These are phyloP conservation scores for Leptinotarsa haldemani DNA, from an alignment of 2,888 invertebrate species.

Conservation along the genomic window DNA sequence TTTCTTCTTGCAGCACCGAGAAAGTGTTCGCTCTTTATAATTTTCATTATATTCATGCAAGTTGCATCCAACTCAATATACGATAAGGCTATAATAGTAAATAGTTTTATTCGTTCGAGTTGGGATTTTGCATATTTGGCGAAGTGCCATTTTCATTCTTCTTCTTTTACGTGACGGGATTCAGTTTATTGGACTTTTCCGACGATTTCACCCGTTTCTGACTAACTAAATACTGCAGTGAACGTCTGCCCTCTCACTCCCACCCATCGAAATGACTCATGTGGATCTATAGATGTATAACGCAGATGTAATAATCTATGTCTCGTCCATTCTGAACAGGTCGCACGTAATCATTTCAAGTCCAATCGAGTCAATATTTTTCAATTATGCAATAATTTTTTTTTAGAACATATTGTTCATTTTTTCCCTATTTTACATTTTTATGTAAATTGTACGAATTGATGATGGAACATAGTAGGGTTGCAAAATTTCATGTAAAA, in stretches of 20 bases:
- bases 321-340: background rate
- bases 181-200: slow-evolving; percentile 32
- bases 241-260: slow-evolving; percentile 16
- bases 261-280: slow-evolving; percentile 20
- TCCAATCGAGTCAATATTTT: too few relatives aligned
- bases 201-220: slow-evolving; percentile 11
- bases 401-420: too few relatives aligned
- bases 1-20: too few relatives aligned
- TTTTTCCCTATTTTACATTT: too few relatives aligned
- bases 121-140: slow-evolving; percentile 38
- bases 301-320: background rate
- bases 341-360: too few relatives aligned
- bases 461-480: too few relatives aligned
- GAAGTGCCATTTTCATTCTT: slow-evolving; percentile 38
- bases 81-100: background rate
- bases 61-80: background rate
- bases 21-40: too few relatives aligned
- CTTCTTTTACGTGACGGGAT: slow-evolving; percentile 23
- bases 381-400: too few relatives aligned
- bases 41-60: background rate
- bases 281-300: background rate
- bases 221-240: slow-evolving; percentile 34
- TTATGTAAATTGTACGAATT: too few relatives aligned
- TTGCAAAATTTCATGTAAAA: too few relatives aligned
- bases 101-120: slow-evolving; percentile 16